Percentiles rank a stretch among this genome's conserved stretches.
These are phyloP conservation scores for Xenopus petersii DNA, from an alignment of 2,797 vertebrate species.

Conservation along the genomic window DNA sequence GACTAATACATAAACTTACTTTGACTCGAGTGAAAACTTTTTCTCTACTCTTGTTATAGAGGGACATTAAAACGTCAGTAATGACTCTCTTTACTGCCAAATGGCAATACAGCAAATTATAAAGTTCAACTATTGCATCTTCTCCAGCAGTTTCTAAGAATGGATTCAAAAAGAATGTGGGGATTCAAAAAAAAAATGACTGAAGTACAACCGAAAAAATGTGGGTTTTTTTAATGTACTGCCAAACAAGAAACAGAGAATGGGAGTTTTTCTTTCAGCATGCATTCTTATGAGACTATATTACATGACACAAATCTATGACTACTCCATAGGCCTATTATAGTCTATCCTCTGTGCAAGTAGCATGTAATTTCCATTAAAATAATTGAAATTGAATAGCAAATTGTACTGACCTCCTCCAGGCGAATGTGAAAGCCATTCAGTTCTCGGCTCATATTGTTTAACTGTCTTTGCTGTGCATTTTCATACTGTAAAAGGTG, in stretches of 20 bases:
- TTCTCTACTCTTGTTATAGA: too few species aligned
- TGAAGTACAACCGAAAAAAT: neutral
- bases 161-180: too few species aligned
- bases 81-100: too few species aligned
- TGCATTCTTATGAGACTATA: slow-evolving; percentile 38
- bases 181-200: too few species aligned
- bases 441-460: slow-evolving; percentile 45
- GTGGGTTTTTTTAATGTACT: slow-evolving; percentile 18
- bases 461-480: slow-evolving; percentile 50
- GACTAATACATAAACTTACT: too few species aligned
- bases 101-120: too few species aligned
- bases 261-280: slow-evolving; percentile 15
- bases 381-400: slow-evolving; percentile 39
- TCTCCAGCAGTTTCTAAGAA: too few species aligned
- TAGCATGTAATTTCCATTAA: slow-evolving; percentile 46
- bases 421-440: slow-evolving; percentile 55
- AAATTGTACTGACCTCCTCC: slow-evolving; percentile 49
- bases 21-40: too few species aligned
- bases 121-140: too few species aligned
- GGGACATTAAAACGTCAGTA: too few species aligned
- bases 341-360: slow-evolving; percentile 32
- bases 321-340: slow-evolving; percentile 30
- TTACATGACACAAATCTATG: slow-evolving; percentile 30
- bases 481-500: slow-evolving; percentile 45
- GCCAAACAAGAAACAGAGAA: slow-evolving; percentile 21